Evolutionary conservation across 2,797 vertebrate species (phyloP).

Genomic region (Coracias cyanogaster): DNA sequence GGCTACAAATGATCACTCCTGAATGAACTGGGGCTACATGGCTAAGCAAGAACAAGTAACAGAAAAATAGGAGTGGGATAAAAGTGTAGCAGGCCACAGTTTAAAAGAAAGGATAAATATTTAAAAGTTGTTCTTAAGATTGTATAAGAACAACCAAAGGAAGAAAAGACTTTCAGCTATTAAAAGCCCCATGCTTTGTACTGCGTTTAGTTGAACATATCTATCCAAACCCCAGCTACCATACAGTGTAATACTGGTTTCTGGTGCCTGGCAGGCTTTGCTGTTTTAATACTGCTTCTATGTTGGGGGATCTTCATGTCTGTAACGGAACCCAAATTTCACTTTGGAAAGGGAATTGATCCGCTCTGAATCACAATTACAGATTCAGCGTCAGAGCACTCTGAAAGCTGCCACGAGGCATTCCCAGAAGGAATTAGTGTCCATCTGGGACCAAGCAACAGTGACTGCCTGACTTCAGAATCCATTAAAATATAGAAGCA

Average conservation of each 20-base stretch:
- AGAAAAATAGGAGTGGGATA: neutral
- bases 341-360: neutral
- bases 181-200: neutral
- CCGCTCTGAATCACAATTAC: conserved; percentile 33
- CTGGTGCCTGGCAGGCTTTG: neutral
- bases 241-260: neutral
- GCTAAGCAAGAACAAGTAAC: neutral
- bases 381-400: conserved; percentile 31
- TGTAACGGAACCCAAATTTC: conserved; percentile 8
- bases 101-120: conserved; percentile 1
- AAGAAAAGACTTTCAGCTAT: neutral
- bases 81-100: neutral
- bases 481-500: conserved; percentile 50
- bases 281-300: neutral
- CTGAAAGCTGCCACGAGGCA: neutral
- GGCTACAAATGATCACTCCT: conserved; percentile 26
- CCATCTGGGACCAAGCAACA: conserved; percentile 40
- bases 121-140: neutral
- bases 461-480: conserved; percentile 38
- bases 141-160: neutral
- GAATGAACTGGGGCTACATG: conserved; percentile 18
- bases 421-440: conserved; percentile 41
- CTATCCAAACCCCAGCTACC: neutral
- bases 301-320: neutral
- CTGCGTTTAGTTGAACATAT: neutral